Conservation (phyloP, 2,888 invertebrate genomes). For the Antheraea yamamai region DNA sequence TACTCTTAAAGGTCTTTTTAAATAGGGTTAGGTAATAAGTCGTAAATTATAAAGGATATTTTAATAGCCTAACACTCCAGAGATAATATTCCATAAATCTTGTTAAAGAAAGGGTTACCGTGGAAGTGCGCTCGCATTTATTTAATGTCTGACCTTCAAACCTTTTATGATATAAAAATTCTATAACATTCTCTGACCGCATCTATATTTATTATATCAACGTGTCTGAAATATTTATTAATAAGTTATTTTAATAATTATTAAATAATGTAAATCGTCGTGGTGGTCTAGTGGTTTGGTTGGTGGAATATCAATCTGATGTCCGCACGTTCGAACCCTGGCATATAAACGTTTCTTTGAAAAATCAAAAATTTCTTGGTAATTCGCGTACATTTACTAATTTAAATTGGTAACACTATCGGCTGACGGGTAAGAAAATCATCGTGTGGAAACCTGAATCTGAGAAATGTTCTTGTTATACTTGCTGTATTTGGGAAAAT, state of each 20-base stretch:
- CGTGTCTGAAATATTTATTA: not conserved
- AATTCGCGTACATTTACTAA: too few species aligned
- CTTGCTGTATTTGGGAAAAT: too few species aligned
- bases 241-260: not conserved
- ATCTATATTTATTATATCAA: not conserved
- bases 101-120: constrained; percentile 47
- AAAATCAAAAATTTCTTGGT: too few species aligned
- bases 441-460: too few species aligned
- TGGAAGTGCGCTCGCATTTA: constrained; percentile 54
- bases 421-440: too few species aligned
- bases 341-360: too few species aligned
- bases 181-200: constrained; percentile 35
- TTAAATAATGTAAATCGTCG: not conserved
- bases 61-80: constrained; percentile 47
- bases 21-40: constrained; percentile 37
- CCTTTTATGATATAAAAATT: constrained; percentile 49
- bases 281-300: too few species aligned
- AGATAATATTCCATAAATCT: constrained; percentile 56
- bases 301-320: too few species aligned
- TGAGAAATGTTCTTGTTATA: too few species aligned
- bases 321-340: too few species aligned
- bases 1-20: constrained; percentile 18
- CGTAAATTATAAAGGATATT: constrained; percentile 49
- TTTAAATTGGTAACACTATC: too few species aligned
- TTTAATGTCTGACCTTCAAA: constrained; percentile 51